Evolutionary conservation across 2,888 invertebrate species (phyloP).

Genomic region (Acleris emargana): DNA sequence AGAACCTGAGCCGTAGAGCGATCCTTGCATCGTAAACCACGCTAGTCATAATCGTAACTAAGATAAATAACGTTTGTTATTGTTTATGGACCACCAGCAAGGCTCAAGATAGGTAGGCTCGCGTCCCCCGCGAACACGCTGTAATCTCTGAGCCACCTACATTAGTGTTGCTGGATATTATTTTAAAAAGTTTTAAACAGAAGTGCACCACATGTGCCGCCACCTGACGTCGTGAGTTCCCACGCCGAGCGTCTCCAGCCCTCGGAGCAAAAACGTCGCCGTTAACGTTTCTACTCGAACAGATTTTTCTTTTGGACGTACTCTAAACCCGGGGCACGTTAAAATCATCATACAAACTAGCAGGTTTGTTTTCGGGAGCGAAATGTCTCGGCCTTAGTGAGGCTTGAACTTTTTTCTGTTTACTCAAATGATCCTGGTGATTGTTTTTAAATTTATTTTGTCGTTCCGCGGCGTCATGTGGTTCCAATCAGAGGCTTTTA

Average conservation of each 20-base stretch:
- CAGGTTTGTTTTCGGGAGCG: slow-evolving; percentile 70
- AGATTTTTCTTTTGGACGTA: slow-evolving; percentile 51
- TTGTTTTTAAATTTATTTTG: slow-evolving; percentile 83
- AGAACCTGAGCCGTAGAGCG: slow-evolving; percentile 38
- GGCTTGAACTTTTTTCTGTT: slow-evolving; percentile 77
- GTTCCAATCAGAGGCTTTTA: slow-evolving; percentile 80
- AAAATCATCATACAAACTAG: slow-evolving; percentile 45
- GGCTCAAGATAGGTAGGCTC: slow-evolving; percentile 47
- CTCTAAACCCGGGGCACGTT: slow-evolving; percentile 49
- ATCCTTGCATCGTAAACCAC: slow-evolving; percentile 53
- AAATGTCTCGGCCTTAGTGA: slow-evolving; percentile 69
- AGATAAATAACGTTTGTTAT: slow-evolving; percentile 71
- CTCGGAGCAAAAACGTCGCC: slow-evolving; percentile 64
- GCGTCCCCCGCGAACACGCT: slow-evolving; percentile 73
- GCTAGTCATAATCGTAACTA: slow-evolving; percentile 64
- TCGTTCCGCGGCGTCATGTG: slow-evolving; percentile 77
- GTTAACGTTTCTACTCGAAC: slow-evolving; percentile 60
- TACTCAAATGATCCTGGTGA: slow-evolving; percentile 80
- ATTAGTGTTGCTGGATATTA: slow-evolving; percentile 75
- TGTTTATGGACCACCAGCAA: slow-evolving; percentile 76
- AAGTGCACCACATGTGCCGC: slow-evolving; percentile 79
- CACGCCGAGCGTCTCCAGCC: slow-evolving; percentile 69
- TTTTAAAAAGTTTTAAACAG: slow-evolving; percentile 77
- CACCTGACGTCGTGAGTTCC: slow-evolving; percentile 81
- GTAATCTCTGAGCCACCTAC: slow-evolving; percentile 59